A percentile compares a stretch with the other conserved stretches of the same genome.
Evolutionary conservation across 1,140 invertebrate species (phyloP).

Genomic region (Drosophila varians): DNA sequence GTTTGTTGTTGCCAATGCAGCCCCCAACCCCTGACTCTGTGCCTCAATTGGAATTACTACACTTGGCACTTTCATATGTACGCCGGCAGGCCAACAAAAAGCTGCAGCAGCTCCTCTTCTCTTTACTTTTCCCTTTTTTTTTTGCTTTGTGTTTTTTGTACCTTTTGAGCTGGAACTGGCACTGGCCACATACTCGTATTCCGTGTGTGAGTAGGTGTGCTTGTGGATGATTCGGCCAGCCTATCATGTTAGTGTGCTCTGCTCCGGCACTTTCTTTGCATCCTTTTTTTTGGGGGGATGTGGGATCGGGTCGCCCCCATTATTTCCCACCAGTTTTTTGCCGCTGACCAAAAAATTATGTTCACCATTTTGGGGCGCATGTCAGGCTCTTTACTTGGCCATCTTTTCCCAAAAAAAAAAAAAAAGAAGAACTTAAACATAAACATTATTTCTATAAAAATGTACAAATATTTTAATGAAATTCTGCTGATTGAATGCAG

Average conservation of each 20-base stretch:
- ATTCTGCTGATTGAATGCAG: conserved; percentile 16
- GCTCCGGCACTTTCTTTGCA: conserved; percentile 47
- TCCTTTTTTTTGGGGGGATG: conserved; percentile 20
- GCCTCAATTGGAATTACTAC: conserved; percentile 79
- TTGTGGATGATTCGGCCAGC: conserved; percentile 53
- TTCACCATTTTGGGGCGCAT: conserved; percentile 51
- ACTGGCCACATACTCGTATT: conserved; percentile 28
- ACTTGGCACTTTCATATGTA: conserved; percentile 76
- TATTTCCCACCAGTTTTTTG: conserved; percentile 41
- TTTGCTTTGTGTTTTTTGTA: conserved; percentile 14
- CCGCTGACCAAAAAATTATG: conserved; percentile 66
- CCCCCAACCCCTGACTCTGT: conserved; percentile 5
- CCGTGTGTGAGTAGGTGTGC: conserved; percentile 15
- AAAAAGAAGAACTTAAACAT: too few species aligned
- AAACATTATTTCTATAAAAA: conserved; percentile 55
- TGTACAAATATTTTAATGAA: conserved; percentile 27
- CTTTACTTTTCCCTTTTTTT: conserved; percentile 41
- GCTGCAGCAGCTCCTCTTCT: conserved; percentile 36
- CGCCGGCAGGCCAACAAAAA: conserved; percentile 43
- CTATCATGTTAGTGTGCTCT: conserved; percentile 77
- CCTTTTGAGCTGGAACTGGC: conserved; percentile 36
- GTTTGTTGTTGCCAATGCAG: conserved; percentile 35
- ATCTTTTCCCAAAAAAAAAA: conserved; percentile 10
- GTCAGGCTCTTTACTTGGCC: conserved; percentile 22
- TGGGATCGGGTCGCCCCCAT: conserved; percentile 4